phyloP scores from a whole-genome alignment of 2,113 vertebrate species.

The Xenopus tropicalis region UCB_Xtro_10.0 CM004448.2:128892501-128893000 shows the following conservation, averaged over 20 bases:
- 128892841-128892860: too few relatives aligned
- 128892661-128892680: constrained; percentile 22
- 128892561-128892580: constrained; percentile 37
- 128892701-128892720: constrained; percentile 27
- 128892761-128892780: constrained; percentile 30
- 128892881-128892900: too few relatives aligned
- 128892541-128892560: constrained; percentile 26
- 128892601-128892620: constrained; percentile 24
- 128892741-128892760: constrained; percentile 14
- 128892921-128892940: too few relatives aligned
- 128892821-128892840: too few relatives aligned
- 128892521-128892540: constrained; percentile 33
- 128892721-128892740: constrained; percentile 29
- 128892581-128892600: constrained; percentile 23
- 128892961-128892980: too few relatives aligned
- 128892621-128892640: constrained; percentile 14
- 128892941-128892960: too few relatives aligned
- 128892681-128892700: constrained; percentile 37
- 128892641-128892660: constrained; percentile 14
- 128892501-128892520: constrained; percentile 38
- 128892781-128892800: neutral
- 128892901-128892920: too few relatives aligned
- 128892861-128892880: too few relatives aligned
- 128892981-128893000: too few relatives aligned
- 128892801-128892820: constrained; percentile 5